Evolutionary conservation across 2,113 vertebrate genomes (phyloP).

Genomic region (Chascanopsetta lugubris): DNA sequence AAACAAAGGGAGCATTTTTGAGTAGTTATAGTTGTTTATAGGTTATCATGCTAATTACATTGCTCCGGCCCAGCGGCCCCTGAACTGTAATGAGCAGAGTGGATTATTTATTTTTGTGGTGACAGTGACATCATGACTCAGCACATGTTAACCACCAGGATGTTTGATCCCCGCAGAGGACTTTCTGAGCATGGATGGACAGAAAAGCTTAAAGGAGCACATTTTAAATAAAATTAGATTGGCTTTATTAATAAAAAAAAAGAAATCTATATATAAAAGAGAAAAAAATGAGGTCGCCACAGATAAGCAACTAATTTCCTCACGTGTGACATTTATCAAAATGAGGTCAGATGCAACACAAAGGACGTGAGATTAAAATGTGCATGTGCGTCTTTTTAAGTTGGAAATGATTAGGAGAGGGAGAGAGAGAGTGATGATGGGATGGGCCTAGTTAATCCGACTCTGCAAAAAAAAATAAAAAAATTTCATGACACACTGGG

Average conservation of each 20-base stretch:
- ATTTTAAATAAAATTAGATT: slow-evolving; percentile 44
- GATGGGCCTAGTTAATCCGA: slow-evolving; percentile 41
- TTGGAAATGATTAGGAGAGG: neutral
- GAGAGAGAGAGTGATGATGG: neutral
- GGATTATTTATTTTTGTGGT: slow-evolving; percentile 1
- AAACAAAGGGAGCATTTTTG: too few species aligned
- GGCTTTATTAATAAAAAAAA: too few species aligned
- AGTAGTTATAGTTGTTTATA: too few species aligned
- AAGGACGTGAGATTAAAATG: slow-evolving; percentile 40
- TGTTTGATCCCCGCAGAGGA: slow-evolving; percentile 11
- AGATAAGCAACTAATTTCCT: slow-evolving; percentile 51
- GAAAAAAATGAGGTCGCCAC: slow-evolving; percentile 41
- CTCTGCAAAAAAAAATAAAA: slow-evolving; percentile 27
- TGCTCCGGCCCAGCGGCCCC: too few species aligned
- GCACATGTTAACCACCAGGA: neutral
- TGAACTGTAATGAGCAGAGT: too few species aligned
- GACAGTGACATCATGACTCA: neutral
- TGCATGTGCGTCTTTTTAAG: slow-evolving; percentile 19
- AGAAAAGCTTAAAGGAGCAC: slow-evolving; percentile 14
- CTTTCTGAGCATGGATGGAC: neutral
- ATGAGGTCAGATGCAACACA: slow-evolving; percentile 51
- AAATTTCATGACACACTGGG: slow-evolving; percentile 51
- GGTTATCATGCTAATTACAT: too few species aligned
- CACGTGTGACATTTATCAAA: slow-evolving; percentile 45
- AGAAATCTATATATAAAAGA: too few species aligned